A percentile compares a stretch with the other conserved stretches of the same genome.
Evolutionary conservation across 2,888 invertebrate genomes (phyloP).

Genomic region (Blomia tropicalis): DNA sequence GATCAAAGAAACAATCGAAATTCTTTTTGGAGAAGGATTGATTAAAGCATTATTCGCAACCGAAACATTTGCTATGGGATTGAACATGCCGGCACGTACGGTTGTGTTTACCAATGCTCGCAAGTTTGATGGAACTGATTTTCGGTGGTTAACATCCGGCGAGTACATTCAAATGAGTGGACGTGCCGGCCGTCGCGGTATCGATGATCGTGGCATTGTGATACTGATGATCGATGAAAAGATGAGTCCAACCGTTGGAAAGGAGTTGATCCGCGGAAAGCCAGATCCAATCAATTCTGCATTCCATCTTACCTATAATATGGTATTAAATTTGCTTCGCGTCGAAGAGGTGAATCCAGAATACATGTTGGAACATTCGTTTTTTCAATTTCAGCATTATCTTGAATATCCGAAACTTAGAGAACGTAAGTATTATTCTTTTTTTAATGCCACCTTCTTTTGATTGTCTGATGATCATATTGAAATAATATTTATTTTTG

Average conservation of each 20-base stretch:
- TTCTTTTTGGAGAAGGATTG: conserved; percentile 89
- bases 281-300: conserved; percentile 96
- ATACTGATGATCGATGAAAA: conserved; percentile 97
- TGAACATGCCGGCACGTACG: conserved; percentile 99
- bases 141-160: conserved; percentile 85
- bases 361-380: conserved; percentile 93
- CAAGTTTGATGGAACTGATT: conserved; percentile 92
- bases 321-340: conserved; percentile 86
- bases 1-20: conserved; percentile 95
- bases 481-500: neutral
- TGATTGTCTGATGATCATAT: conserved; percentile 11
- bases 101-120: conserved; percentile 86
- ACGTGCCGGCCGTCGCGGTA: conserved; percentile 83
- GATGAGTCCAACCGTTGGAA: conserved; percentile 47
- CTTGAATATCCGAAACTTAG: conserved; percentile 74
- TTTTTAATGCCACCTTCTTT: too few species aligned
- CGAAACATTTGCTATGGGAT: conserved; percentile 99
- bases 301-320: conserved; percentile 97
- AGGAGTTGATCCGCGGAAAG: conserved; percentile 50
- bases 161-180: conserved; percentile 99
- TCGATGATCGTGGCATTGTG: conserved; percentile 50
- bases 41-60: conserved; percentile 97
- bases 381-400: conserved; percentile 98
- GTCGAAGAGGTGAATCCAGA: conserved; percentile 99
- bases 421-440: conserved; percentile 48